A percentile compares a stretch with the other conserved stretches of the same genome.
Evolutionary conservation across 2,113 vertebrate species (phyloP).

Genomic region (Labrus mixtus): DNA sequence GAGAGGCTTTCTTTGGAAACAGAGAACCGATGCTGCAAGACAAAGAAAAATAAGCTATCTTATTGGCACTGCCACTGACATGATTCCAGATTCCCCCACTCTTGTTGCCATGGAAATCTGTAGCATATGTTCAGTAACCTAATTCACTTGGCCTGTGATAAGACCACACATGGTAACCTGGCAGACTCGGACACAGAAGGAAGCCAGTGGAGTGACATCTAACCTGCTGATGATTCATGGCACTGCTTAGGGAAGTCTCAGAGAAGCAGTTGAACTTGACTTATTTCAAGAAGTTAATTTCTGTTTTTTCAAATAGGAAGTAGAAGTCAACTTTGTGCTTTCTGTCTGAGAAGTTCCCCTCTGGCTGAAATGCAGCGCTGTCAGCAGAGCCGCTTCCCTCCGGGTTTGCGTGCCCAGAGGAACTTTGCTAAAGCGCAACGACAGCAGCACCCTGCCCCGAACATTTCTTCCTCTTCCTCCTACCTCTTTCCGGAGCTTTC

Average conservation of each 20-base stretch:
- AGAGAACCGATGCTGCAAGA: conserved; percentile 45
- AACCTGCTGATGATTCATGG: conserved; percentile 12
- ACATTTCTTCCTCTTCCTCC: conserved; percentile 29
- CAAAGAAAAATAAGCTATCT: conserved; percentile 25
- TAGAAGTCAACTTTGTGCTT: conserved; percentile 8
- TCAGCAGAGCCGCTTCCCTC: conserved; percentile 61
- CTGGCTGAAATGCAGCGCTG: conserved; percentile 32
- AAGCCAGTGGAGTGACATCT: conserved; percentile 1
- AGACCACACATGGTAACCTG: conserved; percentile 58
- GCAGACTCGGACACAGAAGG: conserved; percentile 4
- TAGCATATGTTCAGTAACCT: conserved; percentile 77
- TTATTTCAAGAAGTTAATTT: background rate
- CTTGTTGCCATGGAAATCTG: conserved; percentile 78
- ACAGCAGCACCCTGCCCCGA: conserved; percentile 1
- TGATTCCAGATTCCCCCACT: conserved; percentile 61
- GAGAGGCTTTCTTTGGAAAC: conserved; percentile 47
- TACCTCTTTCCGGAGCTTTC: conserved; percentile 39
- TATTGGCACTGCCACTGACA: conserved; percentile 63
- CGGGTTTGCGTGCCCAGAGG: conserved; percentile 23
- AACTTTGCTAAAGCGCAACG: conserved; percentile 34
- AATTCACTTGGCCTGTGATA: conserved; percentile 59
- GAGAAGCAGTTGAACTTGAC: background rate
- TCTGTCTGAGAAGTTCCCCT: conserved; percentile 32
- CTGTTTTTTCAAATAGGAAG: conserved; percentile 9
- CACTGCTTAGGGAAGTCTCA: background rate